phyloP scores from a whole-genome alignment of 1,140 invertebrate species.

The Achatina immaculata region DNA sequence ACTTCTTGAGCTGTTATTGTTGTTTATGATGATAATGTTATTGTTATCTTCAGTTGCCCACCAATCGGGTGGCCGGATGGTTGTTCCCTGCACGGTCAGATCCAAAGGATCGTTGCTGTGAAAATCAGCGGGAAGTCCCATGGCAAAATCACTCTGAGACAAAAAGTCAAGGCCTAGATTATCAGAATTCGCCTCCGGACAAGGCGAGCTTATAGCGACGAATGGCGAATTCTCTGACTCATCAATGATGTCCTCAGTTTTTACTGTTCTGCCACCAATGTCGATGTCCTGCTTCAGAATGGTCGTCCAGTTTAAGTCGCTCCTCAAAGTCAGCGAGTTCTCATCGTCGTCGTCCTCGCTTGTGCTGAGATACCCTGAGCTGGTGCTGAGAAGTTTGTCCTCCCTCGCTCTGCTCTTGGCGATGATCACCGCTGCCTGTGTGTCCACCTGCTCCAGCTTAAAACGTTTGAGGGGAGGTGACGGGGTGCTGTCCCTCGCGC shows the following conservation, averaged over 20 bases:
- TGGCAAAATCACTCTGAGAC: constrained; percentile 54
- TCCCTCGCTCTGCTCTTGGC: constrained; percentile 35
- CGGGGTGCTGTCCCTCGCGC: constrained; percentile 54
- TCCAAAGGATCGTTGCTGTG: constrained; percentile 62
- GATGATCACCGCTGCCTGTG: constrained; percentile 13
- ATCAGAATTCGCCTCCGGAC: constrained; percentile 65
- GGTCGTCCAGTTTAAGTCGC: constrained; percentile 72
- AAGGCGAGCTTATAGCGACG: constrained; percentile 64
- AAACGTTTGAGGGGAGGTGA: constrained; percentile 54
- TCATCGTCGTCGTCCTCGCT: constrained; percentile 51
- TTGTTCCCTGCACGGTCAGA: constrained; percentile 64
- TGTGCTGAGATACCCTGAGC: constrained; percentile 46
- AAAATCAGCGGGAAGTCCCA: constrained; percentile 54
- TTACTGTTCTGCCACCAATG: constrained; percentile 68
- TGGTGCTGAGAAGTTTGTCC: constrained; percentile 43
- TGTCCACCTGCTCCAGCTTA: constrained; percentile 55
- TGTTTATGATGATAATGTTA: constrained; percentile 40
- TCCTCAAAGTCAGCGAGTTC: constrained; percentile 49
- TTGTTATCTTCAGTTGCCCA: constrained; percentile 62
- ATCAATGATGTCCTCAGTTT: constrained; percentile 69
- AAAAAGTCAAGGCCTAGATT: constrained; percentile 63
- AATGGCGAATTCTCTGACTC: constrained; percentile 53
- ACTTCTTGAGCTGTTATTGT: constrained; percentile 23
- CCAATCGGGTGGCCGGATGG: constrained; percentile 67
- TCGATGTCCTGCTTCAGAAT: constrained; percentile 73